Evolutionary conservation across 2,113 vertebrate species (phyloP).

Genomic region (Siniperca knerii): DNA sequence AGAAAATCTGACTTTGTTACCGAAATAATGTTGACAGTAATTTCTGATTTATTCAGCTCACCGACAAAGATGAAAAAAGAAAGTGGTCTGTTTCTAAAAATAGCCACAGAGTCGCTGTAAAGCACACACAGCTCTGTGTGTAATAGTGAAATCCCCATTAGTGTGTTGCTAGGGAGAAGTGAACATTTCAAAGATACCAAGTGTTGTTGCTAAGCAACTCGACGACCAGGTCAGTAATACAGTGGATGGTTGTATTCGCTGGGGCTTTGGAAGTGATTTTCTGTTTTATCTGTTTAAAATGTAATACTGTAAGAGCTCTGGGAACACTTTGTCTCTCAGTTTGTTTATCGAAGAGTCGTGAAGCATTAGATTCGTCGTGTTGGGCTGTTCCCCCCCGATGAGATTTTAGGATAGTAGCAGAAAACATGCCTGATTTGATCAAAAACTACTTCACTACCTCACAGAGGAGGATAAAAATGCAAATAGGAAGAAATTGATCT

Average conservation of each 20-base stretch:
- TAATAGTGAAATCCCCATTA: slow-evolving; percentile 56
- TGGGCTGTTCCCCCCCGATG: background rate
- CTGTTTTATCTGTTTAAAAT: slow-evolving; percentile 69
- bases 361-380: background rate
- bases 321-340: slow-evolving; percentile 39
- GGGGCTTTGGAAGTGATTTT: slow-evolving; percentile 69
- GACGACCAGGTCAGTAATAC: slow-evolving; percentile 75
- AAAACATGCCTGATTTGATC: slow-evolving; percentile 14
- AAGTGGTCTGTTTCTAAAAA: slow-evolving; percentile 68
- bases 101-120: slow-evolving; percentile 50
- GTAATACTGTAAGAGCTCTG: slow-evolving; percentile 51
- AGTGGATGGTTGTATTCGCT: slow-evolving; percentile 48
- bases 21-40: background rate
- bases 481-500: background rate
- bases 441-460: background rate
- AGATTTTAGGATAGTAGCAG: background rate
- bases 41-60: slow-evolving; percentile 12
- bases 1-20: background rate
- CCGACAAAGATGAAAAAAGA: background rate
- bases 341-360: slow-evolving; percentile 7
- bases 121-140: slow-evolving; percentile 23
- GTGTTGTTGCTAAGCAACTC: slow-evolving; percentile 83
- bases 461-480: background rate
- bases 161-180: slow-evolving; percentile 76
- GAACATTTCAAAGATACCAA: slow-evolving; percentile 61